Evolutionary conservation across 2,888 invertebrate genomes (phyloP).

Genomic region (Drosophila paranaensis): DNA sequence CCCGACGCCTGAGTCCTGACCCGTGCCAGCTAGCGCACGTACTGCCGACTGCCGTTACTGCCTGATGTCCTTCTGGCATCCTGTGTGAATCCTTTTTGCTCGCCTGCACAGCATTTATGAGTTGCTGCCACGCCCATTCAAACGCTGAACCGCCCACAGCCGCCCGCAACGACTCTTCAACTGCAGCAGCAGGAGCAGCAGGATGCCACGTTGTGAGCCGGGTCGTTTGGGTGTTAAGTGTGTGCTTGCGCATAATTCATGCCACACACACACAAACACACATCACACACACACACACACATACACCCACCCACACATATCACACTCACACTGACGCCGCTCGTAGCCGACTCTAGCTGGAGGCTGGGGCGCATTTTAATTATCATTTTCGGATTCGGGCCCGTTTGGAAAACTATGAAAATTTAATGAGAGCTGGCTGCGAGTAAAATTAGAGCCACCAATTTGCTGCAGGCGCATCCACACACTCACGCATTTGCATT

Average conservation of each 20-base stretch:
- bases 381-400: conserved; percentile 69
- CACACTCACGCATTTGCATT: conserved; percentile 10
- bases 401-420: conserved; percentile 72
- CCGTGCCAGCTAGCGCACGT: conserved; percentile 13
- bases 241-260: conserved; percentile 77
- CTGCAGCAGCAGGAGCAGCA: conserved; percentile 24
- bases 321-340: not conserved
- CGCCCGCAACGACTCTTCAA: conserved; percentile 9
- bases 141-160: conserved; percentile 4
- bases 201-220: conserved; percentile 43
- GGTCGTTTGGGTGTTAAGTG: conserved; percentile 74
- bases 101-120: conserved; percentile 69
- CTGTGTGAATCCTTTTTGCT: conserved; percentile 58
- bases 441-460: conserved; percentile 69
- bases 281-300: conserved; percentile 18
- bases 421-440: conserved; percentile 70
- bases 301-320: conserved; percentile 8
- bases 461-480: conserved; percentile 48
- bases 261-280: conserved; percentile 28
- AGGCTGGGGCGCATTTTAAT: conserved; percentile 65
- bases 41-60: conserved; percentile 10
- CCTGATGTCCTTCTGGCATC: conserved; percentile 15
- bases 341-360: conserved; percentile 3
- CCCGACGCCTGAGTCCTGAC: conserved; percentile 26
- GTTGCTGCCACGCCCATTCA: conserved; percentile 37